These are phyloP conservation scores for Crotalus helleri DNA, from an alignment of 2,113 vertebrate genomes.

Conservation along the genomic window DNA sequence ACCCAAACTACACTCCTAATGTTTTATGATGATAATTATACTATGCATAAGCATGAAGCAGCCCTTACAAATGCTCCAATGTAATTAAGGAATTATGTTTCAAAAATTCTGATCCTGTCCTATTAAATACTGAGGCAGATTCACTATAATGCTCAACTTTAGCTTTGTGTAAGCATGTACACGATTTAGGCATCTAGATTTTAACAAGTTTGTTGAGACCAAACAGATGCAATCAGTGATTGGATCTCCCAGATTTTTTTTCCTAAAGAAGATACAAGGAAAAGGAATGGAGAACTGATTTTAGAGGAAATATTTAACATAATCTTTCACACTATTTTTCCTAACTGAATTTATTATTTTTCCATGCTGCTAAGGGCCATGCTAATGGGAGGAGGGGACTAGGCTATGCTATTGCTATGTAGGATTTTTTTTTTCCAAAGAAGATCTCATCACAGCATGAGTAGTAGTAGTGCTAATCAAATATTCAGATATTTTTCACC, in stretches of 20 bases:
- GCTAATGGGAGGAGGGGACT: background rate
- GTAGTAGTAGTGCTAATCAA: background rate
- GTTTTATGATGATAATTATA: background rate
- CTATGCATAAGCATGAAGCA: background rate
- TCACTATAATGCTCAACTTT: background rate
- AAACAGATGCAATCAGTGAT: background rate
- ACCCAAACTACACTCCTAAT: background rate
- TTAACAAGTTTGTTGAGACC: background rate
- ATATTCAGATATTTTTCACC: background rate
- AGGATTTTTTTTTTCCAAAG: background rate
- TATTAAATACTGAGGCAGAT: background rate
- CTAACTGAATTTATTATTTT: background rate
- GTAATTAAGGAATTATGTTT: conserved; percentile 5
- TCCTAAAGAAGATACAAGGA: background rate
- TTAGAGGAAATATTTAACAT: background rate
- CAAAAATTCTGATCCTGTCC: background rate
- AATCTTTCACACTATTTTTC: background rate
- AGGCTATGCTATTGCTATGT: background rate
- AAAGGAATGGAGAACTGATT: background rate
- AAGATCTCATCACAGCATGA: background rate
- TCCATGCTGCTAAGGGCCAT: background rate
- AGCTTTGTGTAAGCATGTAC: background rate
- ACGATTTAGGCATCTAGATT: background rate
- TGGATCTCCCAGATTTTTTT: background rate
- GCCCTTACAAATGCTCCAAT: background rate